phyloP scores from a whole-genome alignment of 2,113 vertebrate genomes.

The Podilymbus podiceps region DNA sequence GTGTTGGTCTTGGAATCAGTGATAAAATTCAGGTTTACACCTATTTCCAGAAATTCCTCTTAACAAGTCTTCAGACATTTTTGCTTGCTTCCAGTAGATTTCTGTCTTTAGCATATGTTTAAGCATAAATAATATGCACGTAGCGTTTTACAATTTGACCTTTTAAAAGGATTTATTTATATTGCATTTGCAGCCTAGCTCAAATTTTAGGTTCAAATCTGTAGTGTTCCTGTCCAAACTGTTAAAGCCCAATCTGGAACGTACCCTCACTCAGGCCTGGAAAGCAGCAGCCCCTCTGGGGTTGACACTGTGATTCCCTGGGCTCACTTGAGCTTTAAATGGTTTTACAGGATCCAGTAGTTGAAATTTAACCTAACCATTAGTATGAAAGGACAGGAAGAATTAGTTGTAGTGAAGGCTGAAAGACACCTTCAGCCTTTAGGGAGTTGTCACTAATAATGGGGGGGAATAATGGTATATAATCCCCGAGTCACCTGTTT shows the following conservation, averaged over 20 bases:
- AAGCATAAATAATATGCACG: neutral
- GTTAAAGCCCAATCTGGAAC: neutral
- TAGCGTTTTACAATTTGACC: neutral
- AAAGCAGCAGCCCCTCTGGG: neutral
- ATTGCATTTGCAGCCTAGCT: neutral
- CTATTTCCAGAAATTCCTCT: neutral
- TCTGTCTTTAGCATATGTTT: neutral
- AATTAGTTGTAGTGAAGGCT: neutral
- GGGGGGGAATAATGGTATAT: neutral
- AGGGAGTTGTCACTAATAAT: neutral
- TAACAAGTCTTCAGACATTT: neutral
- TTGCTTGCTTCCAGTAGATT: neutral
- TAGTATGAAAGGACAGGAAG: neutral
- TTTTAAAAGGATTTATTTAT: neutral
- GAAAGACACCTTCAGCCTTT: neutral
- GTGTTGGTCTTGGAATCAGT: neutral
- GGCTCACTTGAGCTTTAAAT: neutral
- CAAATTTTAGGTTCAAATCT: neutral
- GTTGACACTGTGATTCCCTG: accelerated
- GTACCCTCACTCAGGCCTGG: neutral
- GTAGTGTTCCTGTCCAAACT: neutral
- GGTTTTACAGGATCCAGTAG: neutral
- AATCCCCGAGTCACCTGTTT: accelerated
- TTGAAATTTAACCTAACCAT: neutral
- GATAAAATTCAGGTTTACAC: neutral